Conservation (phyloP, 2,797 vertebrate species). For the Parauchenoglanis ngamensis region DNA sequence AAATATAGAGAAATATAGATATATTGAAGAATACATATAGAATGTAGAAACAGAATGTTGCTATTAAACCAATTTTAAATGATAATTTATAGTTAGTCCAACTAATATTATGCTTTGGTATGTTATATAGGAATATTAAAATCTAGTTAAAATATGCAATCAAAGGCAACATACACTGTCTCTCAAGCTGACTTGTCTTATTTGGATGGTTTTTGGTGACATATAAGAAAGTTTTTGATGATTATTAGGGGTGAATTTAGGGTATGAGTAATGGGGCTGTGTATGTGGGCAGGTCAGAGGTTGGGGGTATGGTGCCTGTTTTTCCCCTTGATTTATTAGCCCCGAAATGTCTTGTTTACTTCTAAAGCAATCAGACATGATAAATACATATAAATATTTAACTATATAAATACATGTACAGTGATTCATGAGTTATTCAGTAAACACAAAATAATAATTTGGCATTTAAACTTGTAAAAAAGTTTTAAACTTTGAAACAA, state of each 20-base stretch:
- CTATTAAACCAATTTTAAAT: no score
- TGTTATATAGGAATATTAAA: not conserved
- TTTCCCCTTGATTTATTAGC: not conserved
- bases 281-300: not conserved
- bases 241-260: not conserved
- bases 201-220: no score
- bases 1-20: no score
- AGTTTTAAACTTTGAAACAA: not conserved
- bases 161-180: not conserved
- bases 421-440: not conserved
- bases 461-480: not conserved
- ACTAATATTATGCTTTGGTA: no score
- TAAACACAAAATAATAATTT: not conserved
- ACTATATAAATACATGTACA: no score
- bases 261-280: not conserved
- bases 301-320: not conserved
- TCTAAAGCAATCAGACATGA: not conserved
- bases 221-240: no score
- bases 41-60: no score
- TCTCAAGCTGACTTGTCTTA: not conserved
- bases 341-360: not conserved
- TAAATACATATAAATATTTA: not conserved
- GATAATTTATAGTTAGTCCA: no score
- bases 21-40: no score
- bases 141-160: not conserved